Percentiles rank a stretch among this genome's conserved stretches.
phyloP scores from a whole-genome alignment of 2,888 invertebrate species.

The Troilus luridus region DNA sequence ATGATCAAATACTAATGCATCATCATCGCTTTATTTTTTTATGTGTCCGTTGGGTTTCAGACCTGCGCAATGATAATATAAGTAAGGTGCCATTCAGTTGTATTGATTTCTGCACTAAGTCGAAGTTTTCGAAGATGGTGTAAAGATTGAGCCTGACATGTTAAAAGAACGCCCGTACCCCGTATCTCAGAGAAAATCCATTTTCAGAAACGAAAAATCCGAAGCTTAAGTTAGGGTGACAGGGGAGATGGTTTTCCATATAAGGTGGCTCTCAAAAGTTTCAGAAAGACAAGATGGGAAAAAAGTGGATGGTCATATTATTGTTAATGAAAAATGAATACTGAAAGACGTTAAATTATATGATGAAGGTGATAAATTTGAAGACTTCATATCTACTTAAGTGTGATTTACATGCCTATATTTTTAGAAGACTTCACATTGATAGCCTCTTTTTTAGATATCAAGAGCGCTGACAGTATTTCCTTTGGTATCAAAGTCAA shows the following conservation, averaged over 20 bases:
- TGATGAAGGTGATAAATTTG: background rate
- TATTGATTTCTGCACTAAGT: background rate
- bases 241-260: background rate
- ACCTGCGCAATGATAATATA: background rate
- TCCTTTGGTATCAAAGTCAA: background rate
- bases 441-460: background rate
- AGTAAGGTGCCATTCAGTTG: background rate
- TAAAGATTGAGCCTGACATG: background rate
- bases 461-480: background rate
- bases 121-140: background rate
- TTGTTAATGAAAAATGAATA: background rate
- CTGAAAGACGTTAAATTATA: background rate
- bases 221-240: background rate
- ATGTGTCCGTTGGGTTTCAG: too few species aligned
- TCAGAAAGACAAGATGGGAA: background rate
- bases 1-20: too few species aligned
- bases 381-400: background rate
- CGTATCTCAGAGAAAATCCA: background rate
- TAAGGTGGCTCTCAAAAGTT: background rate
- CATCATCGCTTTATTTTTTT: background rate
- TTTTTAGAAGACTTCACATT: background rate
- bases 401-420: background rate
- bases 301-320: background rate
- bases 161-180: background rate
- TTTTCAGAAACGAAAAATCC: background rate